Evolutionary conservation across 1,140 invertebrate species (phyloP).

Genomic region (Andrena cerasifolii): DNA sequence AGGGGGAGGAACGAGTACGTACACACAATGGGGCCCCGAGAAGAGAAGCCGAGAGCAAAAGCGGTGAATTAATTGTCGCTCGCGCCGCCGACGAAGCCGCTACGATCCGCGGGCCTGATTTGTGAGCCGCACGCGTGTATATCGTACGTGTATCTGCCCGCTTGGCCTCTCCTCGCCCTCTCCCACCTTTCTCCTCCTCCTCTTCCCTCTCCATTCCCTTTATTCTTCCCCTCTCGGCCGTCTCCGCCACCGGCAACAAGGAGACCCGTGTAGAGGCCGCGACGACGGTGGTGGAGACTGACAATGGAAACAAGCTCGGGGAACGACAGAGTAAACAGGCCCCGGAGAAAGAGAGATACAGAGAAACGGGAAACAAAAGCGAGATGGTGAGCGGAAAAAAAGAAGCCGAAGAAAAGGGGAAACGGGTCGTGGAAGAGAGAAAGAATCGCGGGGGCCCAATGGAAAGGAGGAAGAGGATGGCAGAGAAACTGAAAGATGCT

Average conservation of each 20-base stretch:
- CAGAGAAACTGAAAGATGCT: slow-evolving; percentile 64
- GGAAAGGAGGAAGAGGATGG: slow-evolving; percentile 52
- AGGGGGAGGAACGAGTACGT: slow-evolving; percentile 49
- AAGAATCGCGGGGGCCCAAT: slow-evolving; percentile 58
- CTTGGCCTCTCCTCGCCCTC: neutral
- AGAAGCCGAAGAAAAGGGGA: slow-evolving; percentile 21
- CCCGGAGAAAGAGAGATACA: slow-evolving; percentile 26
- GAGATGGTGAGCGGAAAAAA: slow-evolving; percentile 21
- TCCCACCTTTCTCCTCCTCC: slow-evolving; percentile 10
- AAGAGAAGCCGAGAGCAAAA: slow-evolving; percentile 71
- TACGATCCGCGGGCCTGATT: slow-evolving; percentile 76
- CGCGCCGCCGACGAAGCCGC: slow-evolving; percentile 75
- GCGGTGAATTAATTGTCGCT: slow-evolving; percentile 81
- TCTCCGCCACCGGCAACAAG: slow-evolving; percentile 25
- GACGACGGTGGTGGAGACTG: slow-evolving; percentile 45
- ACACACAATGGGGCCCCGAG: slow-evolving; percentile 70
- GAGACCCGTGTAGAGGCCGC: slow-evolving; percentile 12
- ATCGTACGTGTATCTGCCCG: slow-evolving; percentile 65
- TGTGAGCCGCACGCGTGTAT: slow-evolving; percentile 77
- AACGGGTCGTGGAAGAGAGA: slow-evolving; percentile 39
- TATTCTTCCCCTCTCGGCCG: slow-evolving; percentile 21
- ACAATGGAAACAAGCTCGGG: slow-evolving; percentile 56
- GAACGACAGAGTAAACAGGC: slow-evolving; percentile 35
- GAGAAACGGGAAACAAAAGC: slow-evolving; percentile 49
- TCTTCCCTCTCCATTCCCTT: slow-evolving; percentile 22